Evolutionary conservation across 2,113 vertebrate genomes (phyloP).

Genomic region (Peromyscus californicus): DNA sequence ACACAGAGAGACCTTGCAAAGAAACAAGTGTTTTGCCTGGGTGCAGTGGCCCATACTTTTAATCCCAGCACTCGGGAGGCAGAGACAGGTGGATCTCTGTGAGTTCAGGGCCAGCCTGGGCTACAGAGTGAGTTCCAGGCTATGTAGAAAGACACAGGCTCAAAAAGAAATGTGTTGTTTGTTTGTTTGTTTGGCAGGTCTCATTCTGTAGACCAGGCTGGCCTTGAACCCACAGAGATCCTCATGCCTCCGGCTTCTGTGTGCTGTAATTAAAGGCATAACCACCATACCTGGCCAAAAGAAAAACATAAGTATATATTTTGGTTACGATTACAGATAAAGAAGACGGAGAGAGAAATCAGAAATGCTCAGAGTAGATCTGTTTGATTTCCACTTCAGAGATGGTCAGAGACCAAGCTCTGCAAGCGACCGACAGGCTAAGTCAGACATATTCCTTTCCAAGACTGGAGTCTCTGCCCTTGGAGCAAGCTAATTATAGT

Average conservation of each 20-base stretch:
- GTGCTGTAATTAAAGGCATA: not conserved
- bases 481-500: not conserved
- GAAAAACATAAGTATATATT: not conserved
- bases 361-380: not conserved
- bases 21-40: not conserved
- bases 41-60: not conserved
- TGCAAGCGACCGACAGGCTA: not conserved
- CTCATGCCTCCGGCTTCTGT: not conserved
- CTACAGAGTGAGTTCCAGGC: not conserved
- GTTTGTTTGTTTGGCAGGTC: not conserved
- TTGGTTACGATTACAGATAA: not conserved
- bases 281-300: not conserved
- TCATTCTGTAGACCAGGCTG: not conserved
- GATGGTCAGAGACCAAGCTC: not conserved
- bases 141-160: not conserved
- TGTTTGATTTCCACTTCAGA: not conserved
- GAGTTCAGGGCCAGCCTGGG: not conserved
- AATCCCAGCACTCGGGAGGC: not conserved
- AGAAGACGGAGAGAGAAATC: not conserved
- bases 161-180: not conserved
- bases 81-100: not conserved
- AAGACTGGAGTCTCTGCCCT: not conserved
- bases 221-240: not conserved
- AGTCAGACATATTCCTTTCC: not conserved
- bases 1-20: not conserved